Base-by-base conservation (phyloP, 2,797 vertebrate species). In the Poeciliopsis turneri region DNA sequence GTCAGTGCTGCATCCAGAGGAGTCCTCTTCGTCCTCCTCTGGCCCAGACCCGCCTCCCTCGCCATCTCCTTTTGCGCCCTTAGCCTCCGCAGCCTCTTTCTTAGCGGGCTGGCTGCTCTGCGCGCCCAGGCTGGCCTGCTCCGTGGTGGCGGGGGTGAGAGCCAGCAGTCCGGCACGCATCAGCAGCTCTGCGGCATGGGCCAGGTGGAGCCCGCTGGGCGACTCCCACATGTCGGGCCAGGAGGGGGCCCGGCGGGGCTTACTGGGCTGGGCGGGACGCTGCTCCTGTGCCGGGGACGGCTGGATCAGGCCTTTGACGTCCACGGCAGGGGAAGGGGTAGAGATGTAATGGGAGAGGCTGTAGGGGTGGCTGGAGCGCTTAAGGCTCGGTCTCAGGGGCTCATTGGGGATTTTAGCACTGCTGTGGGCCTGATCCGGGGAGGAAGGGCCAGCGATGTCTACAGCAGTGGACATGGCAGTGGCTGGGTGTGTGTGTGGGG, bases 381-480 rank as follows among this genome's bases (percentile, higher is more conserved):
- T 98, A 88, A 99, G 96, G 95, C 97, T 98, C 92, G 98, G 98
- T 92, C 97, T 98, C 93, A 99, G 97, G 55, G 98, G 98, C 93
- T 97, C 97, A 30, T 98, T 98, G 95, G 98, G 98, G 95, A 99
- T 99, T 91, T 98, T 98, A 49, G 97, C 96, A 86, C 97, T 97
- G 95, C 97, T 98, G 89, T 97, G 96, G 86, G 97, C 96, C 93
- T 98, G 97, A 1, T 97, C 96, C 88, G 96, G 90, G 0, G 97
- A 96, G 45, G 97, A 92, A 64, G 96, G 95, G 76, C 96, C 90
- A 78, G 97, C 96, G 68, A 93, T 95, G 96, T 69, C 94, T 92
- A 82, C 94, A 87, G 88, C 95, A 90, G 89, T 94, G 91, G 93
- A 94, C 93, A 95, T 95, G 91, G 91, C 92, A 88, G 85, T 79